Percentiles rank a stretch among this genome's conserved stretches.
phyloP scores from a whole-genome alignment of 2,888 invertebrate species.

The Ichneumon xanthorius region DNA sequence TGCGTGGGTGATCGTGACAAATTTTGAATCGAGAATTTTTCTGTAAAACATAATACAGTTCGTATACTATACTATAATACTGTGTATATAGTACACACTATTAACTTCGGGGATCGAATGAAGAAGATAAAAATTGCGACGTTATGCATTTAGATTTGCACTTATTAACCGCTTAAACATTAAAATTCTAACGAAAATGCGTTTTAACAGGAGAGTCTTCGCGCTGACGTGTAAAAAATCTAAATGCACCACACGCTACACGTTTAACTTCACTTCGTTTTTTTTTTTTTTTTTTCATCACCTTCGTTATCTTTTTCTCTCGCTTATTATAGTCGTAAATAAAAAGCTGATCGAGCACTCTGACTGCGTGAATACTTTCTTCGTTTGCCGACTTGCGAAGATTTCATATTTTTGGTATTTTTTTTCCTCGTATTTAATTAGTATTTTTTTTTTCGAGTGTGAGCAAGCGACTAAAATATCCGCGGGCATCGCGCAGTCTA shows the following conservation, averaged over 20 bases:
- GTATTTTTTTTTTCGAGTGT: conserved; percentile 52
- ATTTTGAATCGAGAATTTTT: conserved; percentile 51
- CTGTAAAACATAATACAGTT: conserved; percentile 61
- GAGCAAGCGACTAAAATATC: conserved; percentile 70
- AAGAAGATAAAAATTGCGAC: conserved; percentile 57
- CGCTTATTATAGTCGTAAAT: conserved; percentile 64
- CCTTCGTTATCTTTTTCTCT: conserved; percentile 32
- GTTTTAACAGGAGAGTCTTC: conserved; percentile 71
- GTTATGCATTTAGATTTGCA: conserved; percentile 33
- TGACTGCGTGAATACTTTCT: conserved; percentile 65
- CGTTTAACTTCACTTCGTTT: conserved; percentile 58
- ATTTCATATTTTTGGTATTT: conserved; percentile 19
- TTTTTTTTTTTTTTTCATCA: conserved; percentile 44
- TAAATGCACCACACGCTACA: conserved; percentile 77
- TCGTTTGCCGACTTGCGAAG: conserved; percentile 65
- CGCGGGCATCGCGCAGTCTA: conserved; percentile 61
- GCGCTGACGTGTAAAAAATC: conserved; percentile 81
- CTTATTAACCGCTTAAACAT: conserved; percentile 51
- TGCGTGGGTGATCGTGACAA: conserved; percentile 47
- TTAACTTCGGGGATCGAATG: conserved; percentile 43
- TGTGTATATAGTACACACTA: conserved; percentile 24
- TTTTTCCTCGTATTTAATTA: conserved; percentile 28
- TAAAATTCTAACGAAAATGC: conserved; percentile 56
- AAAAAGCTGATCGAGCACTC: conserved; percentile 67
- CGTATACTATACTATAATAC: conserved; percentile 51